phyloP scores from a whole-genome alignment of 2,797 vertebrate species.

The Lindbergichthys nudifrons region DNA sequence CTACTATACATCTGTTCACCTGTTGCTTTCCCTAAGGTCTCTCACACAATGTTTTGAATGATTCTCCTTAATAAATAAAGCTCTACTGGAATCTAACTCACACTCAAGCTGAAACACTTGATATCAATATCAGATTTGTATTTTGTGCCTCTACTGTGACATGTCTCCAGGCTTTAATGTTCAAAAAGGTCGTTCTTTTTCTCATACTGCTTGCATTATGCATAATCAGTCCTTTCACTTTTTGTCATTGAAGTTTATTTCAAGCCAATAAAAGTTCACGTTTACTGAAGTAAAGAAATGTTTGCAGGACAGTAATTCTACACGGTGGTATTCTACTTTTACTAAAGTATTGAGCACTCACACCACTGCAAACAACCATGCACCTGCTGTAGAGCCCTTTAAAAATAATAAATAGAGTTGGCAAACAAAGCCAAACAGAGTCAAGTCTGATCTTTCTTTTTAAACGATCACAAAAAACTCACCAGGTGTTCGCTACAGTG shows the following conservation, averaged over 20 bases:
- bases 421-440: slow-evolving; percentile 1
- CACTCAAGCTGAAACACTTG: neutral
- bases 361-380: neutral
- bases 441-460: neutral
- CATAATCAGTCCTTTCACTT: too few species aligned
- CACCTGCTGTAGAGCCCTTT: neutral
- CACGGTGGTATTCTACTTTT: too few species aligned
- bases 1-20: neutral
- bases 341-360: too few species aligned
- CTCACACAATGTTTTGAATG: slow-evolving; percentile 14
- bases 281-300: too few species aligned
- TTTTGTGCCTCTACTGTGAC: too few species aligned
- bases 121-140: neutral
- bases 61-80: neutral
- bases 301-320: too few species aligned
- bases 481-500: slow-evolving; percentile 92
- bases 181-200: too few species aligned
- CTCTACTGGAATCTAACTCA: slow-evolving; percentile 28
- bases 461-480: slow-evolving; percentile 36
- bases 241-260: too few species aligned
- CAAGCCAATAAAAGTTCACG: too few species aligned
- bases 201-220: too few species aligned
- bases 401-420: neutral
- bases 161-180: too few species aligned
- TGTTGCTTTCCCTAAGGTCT: neutral